Conservation (phyloP, 1,140 invertebrate genomes). For the Lutraria rhynchaena region DNA sequence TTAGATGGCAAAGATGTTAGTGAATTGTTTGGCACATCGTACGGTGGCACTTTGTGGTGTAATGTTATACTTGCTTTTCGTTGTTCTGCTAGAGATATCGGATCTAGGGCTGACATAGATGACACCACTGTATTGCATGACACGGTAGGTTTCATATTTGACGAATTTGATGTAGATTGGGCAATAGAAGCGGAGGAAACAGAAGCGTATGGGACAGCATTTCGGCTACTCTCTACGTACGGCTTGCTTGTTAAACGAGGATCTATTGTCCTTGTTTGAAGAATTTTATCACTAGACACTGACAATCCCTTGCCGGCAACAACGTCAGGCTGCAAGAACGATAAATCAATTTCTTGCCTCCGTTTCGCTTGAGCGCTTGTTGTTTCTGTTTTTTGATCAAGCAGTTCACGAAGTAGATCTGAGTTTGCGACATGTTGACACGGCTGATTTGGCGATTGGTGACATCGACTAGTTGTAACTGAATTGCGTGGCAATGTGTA, state of each 20-base stretch:
- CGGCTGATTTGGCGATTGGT: background rate
- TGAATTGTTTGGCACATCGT: background rate
- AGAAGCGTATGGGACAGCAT: too few species aligned
- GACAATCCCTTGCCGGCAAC: slow-evolving; percentile 9
- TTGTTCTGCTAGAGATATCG: slow-evolving; percentile 32
- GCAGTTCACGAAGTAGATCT: slow-evolving; percentile 28
- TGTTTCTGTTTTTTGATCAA: slow-evolving; percentile 35
- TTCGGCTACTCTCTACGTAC: background rate
- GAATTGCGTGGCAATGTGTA: background rate
- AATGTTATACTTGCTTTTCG: slow-evolving; percentile 39
- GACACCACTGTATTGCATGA: background rate
- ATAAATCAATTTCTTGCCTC: slow-evolving; percentile 40
- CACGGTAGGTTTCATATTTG: background rate
- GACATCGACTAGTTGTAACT: background rate
- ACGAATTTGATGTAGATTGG: background rate
- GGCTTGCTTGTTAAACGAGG: slow-evolving; percentile 30
- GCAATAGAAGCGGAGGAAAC: background rate
- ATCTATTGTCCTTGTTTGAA: slow-evolving; percentile 43
- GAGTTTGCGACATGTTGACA: slow-evolving; percentile 24
- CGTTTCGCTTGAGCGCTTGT: slow-evolving; percentile 4
- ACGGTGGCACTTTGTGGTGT: slow-evolving; percentile 34
- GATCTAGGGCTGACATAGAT: background rate
- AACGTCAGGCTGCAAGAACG: slow-evolving; percentile 35
- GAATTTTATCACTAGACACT: slow-evolving; percentile 27
- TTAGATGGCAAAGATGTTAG: background rate